phyloP scores from a whole-genome alignment of 2,797 vertebrate species.

The Acanthurus tractus region DNA sequence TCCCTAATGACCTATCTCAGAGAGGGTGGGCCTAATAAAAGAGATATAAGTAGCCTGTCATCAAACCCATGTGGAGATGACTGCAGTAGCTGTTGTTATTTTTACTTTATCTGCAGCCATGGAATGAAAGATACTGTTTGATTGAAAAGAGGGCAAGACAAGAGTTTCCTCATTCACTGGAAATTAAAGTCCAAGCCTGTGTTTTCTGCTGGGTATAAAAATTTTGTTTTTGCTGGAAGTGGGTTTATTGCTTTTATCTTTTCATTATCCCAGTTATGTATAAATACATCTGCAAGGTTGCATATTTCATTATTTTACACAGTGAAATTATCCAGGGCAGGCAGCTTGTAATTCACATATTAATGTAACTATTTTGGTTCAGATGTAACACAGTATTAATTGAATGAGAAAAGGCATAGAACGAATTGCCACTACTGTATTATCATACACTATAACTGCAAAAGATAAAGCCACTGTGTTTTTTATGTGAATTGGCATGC shows the following conservation, averaged over 20 bases:
- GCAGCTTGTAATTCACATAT: conserved; percentile 9
- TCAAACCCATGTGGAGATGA: conserved; percentile 58
- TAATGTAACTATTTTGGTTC: background rate
- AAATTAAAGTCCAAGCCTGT: conserved; percentile 55
- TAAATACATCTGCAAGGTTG: conserved; percentile 24
- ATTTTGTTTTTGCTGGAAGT: conserved; percentile 17
- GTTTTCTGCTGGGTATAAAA: conserved; percentile 43
- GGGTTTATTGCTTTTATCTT: conserved; percentile 56
- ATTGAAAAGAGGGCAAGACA: conserved; percentile 35
- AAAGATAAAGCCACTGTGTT: too few relatives aligned
- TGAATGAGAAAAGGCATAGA: background rate
- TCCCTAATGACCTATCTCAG: conserved; percentile 56
- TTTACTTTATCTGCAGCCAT: conserved; percentile 52
- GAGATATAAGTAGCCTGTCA: conserved; percentile 71
- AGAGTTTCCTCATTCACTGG: conserved; percentile 46
- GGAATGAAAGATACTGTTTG: conserved; percentile 68
- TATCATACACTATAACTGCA: too few relatives aligned
- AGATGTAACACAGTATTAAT: background rate
- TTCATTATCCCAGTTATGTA: conserved; percentile 51
- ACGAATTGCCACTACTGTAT: too few relatives aligned
- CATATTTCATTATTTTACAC: conserved; percentile 10
- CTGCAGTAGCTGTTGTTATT: conserved; percentile 50
- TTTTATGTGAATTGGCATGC: too few relatives aligned
- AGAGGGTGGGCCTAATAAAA: conserved; percentile 70
- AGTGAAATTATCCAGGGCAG: background rate